Base-by-base conservation (phyloP, 2,113 vertebrate genomes). In the Phoxinus phoxinus region DNA sequence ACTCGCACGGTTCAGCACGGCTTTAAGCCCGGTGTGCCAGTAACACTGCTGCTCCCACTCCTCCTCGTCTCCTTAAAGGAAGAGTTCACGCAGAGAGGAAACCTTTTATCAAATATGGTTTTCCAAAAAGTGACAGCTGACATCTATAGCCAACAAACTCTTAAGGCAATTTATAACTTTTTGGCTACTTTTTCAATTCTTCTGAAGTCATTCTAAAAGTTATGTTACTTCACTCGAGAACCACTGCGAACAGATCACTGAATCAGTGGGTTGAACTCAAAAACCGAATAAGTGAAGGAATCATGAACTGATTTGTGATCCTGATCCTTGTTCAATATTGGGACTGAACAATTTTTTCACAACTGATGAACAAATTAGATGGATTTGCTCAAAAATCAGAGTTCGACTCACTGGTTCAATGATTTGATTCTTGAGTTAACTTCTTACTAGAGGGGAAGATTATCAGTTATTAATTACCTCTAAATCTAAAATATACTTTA, bases 41-140 rank as follows among this genome's bases (percentile, higher is more conserved):
- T 88, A 78, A 0, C 88, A 87, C 88, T 96, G 95, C 89, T 92
- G 94, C 59, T 96, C 93, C 93, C 93, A 94, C 89, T 97, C 97
- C 2, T 95, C 92, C 84, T 91, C 94, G 61, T 97, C 96, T 59
- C 87, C 97, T 98, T 80, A 0, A 90, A 65, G 78, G 35, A 83
- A 73, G 86, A 23, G 87, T 63, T 87, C 37, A 65, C 27, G 19
- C 6, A 19, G 27, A 41, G 19, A 71, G n/a, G 4, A 71, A 71
- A 12, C 10, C 35, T 37, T n/a, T 37, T 51, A 51, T 51, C 1
- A 59, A 59, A 10, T 41, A 41, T 2, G 1, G 12, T 71, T 71
- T 41, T 41, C 2, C 35, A 71, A 8, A 6, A 30, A 67, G 32
- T 67, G 6, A 67, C 10, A 12, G 19, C n/a, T 41, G 8, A 23